A percentile compares a stretch with the other conserved stretches of the same genome.
phyloP scores from a whole-genome alignment of 2,113 vertebrate genomes.

The Lota lota region DNA sequence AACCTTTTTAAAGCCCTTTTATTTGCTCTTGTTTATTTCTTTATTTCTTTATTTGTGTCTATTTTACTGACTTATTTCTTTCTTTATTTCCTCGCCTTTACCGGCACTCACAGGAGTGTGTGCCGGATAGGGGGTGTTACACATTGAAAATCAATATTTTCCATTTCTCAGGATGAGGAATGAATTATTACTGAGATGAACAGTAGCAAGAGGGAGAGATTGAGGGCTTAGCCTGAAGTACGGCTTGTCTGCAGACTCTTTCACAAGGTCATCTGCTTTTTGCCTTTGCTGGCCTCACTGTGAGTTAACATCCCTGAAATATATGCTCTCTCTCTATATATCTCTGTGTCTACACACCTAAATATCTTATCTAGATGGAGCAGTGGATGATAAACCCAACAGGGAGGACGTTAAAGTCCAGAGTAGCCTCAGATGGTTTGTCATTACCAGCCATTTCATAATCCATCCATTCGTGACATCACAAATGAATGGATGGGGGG shows the following conservation, averaged over 20 bases:
- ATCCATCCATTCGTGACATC: too few species aligned
- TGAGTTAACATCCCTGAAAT: slow-evolving; percentile 45
- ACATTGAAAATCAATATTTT: slow-evolving; percentile 73
- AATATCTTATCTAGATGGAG: too few species aligned
- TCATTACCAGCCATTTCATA: too few species aligned
- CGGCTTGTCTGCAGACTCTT: slow-evolving; percentile 59
- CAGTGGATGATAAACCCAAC: too few species aligned
- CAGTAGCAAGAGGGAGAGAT: slow-evolving; percentile 51
- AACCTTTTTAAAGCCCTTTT: not conserved
- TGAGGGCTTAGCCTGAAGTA: slow-evolving; percentile 55
- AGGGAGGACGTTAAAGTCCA: too few species aligned
- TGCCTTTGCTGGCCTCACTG: slow-evolving; percentile 21
- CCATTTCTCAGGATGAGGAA: slow-evolving; percentile 67
- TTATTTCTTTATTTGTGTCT: not conserved
- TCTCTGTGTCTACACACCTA: too few species aligned
- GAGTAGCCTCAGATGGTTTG: too few species aligned
- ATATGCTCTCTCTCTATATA: too few species aligned
- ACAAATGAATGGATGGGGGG: too few species aligned
- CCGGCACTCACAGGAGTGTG: slow-evolving; percentile 28
- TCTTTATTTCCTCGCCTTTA: slow-evolving; percentile 36
- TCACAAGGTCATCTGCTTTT: slow-evolving; percentile 63
- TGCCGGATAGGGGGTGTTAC: slow-evolving; percentile 57
- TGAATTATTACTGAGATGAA: slow-evolving; percentile 68
- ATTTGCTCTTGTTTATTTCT: too few species aligned
- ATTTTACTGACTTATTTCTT: not conserved